A percentile compares a stretch with the other conserved stretches of the same genome.
Conservation (phyloP, 2,113 vertebrate genomes). For the Felis catus region DNA sequence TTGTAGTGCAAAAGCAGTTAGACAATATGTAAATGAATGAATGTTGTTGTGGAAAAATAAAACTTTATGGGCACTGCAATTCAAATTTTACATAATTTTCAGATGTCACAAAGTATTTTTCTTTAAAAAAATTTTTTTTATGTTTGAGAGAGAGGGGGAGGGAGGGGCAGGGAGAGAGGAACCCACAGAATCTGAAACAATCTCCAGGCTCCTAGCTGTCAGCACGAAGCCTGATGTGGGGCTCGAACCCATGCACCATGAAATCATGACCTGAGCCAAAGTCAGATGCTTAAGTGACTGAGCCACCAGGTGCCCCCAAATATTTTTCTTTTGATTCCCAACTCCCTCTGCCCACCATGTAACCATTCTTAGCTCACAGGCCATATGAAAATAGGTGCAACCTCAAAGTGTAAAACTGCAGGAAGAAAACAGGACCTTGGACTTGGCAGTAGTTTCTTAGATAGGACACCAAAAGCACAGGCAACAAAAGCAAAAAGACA, state of each 20-base stretch:
- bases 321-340: background rate
- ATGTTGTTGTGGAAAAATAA: background rate
- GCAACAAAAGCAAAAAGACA: background rate
- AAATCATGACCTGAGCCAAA: too few species aligned
- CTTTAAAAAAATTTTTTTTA: background rate
- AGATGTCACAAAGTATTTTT: background rate
- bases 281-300: too few species aligned
- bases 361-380: slow-evolving; percentile 3
- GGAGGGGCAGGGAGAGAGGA: too few species aligned
- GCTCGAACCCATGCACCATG: too few species aligned
- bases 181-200: too few species aligned
- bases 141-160: too few species aligned
- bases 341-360: background rate
- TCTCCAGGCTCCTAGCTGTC: too few species aligned
- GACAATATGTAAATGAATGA: background rate
- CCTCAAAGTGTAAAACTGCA: background rate
- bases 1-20: background rate
- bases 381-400: background rate
- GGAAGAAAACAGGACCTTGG: background rate
- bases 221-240: too few species aligned
- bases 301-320: background rate
- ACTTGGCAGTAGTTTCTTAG: background rate
- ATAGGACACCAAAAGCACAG: background rate
- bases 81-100: background rate
- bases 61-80: background rate